Conservation (phyloP, 2,113 vertebrate genomes). For the human (Homo sapiens) region GRCh38 chr6:75347501-75348000, state of each 20-base stretch:
- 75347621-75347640: not conserved
- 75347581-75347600: constrained; percentile 25
- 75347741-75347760: not conserved
- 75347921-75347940: constrained; percentile 77
- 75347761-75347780: not conserved
- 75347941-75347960: constrained; percentile 81
- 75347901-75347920: constrained; percentile 69
- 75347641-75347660: not conserved
- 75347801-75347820: not conserved
- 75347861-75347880: not conserved
- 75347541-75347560: not conserved
- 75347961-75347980: constrained; percentile 81
- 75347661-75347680: not conserved
- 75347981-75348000: constrained; percentile 75
- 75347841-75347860: not conserved
- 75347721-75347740: not conserved
- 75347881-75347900: constrained; percentile 56
- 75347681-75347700: not conserved
- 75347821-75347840: not conserved
- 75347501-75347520: not conserved
- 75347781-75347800: not conserved
- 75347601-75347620: not conserved
- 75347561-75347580: not conserved
- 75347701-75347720: not conserved
- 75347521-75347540: not conserved